Base-by-base conservation (phyloP, 2,888 invertebrate species). In the Coenonympha arcania region DNA sequence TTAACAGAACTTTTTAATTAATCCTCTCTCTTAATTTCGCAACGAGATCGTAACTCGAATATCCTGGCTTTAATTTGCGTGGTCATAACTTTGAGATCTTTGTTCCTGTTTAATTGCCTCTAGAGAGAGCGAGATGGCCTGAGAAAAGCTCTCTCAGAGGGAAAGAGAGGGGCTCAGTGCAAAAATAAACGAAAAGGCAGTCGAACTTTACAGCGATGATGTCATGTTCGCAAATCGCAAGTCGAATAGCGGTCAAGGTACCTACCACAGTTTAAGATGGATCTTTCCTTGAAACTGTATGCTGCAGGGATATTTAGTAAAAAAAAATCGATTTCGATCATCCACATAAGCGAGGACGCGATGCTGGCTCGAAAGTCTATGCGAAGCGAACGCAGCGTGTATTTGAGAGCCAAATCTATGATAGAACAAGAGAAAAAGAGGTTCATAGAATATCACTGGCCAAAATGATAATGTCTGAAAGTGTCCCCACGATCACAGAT, bases 171-270 rank as follows among this genome's bases (percentile, higher is more conserved):
- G 63, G 57, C 55, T 33, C 44, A 54, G 64, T 60, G 73, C 71
- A 68, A 75, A 80, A 79, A 77, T 77, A 79, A 78, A 76, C 64
- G 65, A 73, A 78, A 73, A 66, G 61, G 63, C 66, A 62, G 66
- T 62, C 64, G 63, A 63, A 63, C 55, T 55, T n/a, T n/a, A 54
- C 49, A 67, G 43, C 57, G 63, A 70, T 84, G 84, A 84, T 84
- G 82, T 84, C 82, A 84, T 79, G 67, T 59, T 55, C 56, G 62
- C 5, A 6, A 6, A 11, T 34, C 4, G 11, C 58, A 63, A 73
- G 76, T 60, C 76, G 72, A 65, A 83, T 83, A 77, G 79, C 78
- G 84, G 84, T 83, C 84, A 83, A 82, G 83, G 79, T 76, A 71
- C 65, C 65, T 67, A 16, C 53, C 58, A 52, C 50, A 43, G 50